Base-by-base conservation (phyloP, 2,113 vertebrate species). In the Procavia capensis region DNA sequence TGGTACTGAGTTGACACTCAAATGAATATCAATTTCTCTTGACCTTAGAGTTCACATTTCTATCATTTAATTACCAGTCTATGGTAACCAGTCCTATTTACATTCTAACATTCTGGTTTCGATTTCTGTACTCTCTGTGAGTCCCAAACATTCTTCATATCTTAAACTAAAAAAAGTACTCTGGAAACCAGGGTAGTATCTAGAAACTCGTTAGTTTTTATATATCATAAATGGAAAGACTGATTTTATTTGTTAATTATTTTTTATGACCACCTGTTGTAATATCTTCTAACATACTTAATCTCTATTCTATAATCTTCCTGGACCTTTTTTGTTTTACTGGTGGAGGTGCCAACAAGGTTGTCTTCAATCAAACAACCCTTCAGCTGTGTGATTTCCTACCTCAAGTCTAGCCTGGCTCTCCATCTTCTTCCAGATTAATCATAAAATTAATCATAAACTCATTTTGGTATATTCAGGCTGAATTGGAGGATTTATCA, bases 171-270 rank as follows among this genome's bases (percentile, higher is more conserved):
- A 93, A 74, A 61, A 22, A 79, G 14, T 90, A 36, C 50, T 76
- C 43, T 25, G 25, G 82, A 76, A 86, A 41, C 25, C n/a, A 86
- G 50, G 79, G 31, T 6, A 76, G 31, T 64, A 64, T 57, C 31
- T 57, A 41, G 41, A 39, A 14, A 36, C 34, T 88, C 19, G 2
- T 88, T 91, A 72, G 31, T 29, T 84, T 88, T 84, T 74, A 47
- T 47, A 10, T 39, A 6, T 54, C 47, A 25, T 59, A 29, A 31
- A n/a, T 72, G 82, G 50, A 85, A 90, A 68, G 59, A 59, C 57
- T 89, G 4, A 39, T 83, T 75, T 66, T 61, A 75, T 76, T 66
- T 88, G 64, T 94, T 81, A 82, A 68, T 76, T 36, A 22, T 92
- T 80, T 88, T 91, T 74, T 92, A 64, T 85, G 63, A 47, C 50